Base-by-base conservation (phyloP, 2,888 invertebrate species). In the Psylliodes chrysocephalus region DNA sequence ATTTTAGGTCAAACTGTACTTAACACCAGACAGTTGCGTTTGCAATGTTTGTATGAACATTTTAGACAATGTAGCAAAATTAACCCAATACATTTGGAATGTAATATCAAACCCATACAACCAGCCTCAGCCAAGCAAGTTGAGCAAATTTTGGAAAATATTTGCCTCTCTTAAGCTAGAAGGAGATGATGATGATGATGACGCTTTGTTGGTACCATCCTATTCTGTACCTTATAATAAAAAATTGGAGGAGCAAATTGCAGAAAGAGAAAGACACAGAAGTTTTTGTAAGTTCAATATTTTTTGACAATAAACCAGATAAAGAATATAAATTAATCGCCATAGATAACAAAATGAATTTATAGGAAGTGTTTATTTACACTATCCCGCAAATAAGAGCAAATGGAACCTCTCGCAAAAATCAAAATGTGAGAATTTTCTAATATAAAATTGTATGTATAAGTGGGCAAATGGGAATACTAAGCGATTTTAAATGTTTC, bases 31-130 rank as follows among this genome's bases (percentile, higher is more conserved):
- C 8, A 69, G 72, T 54, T 62, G 60, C 19, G 67, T 74, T 14
- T 74, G 74, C 60, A 69, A 68, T 60, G 51, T 65, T 10, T 74
- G 74, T 46, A 68, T 69, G 67, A 71, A 68, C 40, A 66, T 73
- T 44, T 60, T 74, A 8, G 71, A 71, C 12, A 70, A 70, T 28
- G 64, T 73, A 14, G 71, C 67, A 3, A 71, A 67, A 56, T 47
- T 69, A 5, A 71, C 70, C 28, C 61, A 62, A n/a, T 55, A 60
- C 10, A 52, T 74, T 10, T 56, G 71, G 54, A 62, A 64, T n/a
- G 49, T 67, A n/a, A 70, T 74, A 30, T 60, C 63, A 8, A 57
- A 66, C 22, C 51, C 60, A 14, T 38, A 51, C 10, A 66, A 66
- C 40, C 60, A 69, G 10, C 56, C 54, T 15, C 68, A 69, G 30